phyloP scores from a whole-genome alignment of 2,113 vertebrate genomes.

The Brachionichthys hirsutus region DNA sequence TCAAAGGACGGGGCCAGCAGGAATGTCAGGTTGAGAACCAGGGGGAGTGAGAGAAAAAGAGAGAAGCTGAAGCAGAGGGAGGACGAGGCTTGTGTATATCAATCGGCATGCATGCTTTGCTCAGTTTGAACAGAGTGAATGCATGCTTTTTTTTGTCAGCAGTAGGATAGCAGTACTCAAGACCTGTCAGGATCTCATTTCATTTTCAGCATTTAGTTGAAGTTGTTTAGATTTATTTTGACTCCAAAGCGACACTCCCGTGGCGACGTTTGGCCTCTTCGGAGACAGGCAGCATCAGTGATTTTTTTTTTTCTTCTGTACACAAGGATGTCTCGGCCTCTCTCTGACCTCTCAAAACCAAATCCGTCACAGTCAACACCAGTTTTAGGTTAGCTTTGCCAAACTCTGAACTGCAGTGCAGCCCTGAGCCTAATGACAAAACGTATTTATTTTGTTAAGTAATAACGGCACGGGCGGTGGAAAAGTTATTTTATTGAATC shows the following conservation, averaged over 20 bases:
- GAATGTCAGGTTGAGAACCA: constrained; percentile 85
- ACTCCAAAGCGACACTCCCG: constrained; percentile 46
- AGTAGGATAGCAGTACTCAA: constrained; percentile 58
- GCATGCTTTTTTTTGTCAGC: constrained; percentile 33
- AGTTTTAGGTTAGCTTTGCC: constrained; percentile 24
- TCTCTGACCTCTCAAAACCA: constrained; percentile 39
- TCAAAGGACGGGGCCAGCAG: constrained; percentile 82
- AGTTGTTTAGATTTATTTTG: constrained; percentile 73
- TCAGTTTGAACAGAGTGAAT: constrained; percentile 14
- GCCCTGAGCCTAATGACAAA: constrained; percentile 13
- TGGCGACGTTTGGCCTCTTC: constrained; percentile 12
- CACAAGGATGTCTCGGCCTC: constrained; percentile 22
- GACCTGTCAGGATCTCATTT: constrained; percentile 71
- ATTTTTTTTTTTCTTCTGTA: not conserved
- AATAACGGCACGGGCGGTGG: not conserved
- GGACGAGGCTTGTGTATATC: constrained; percentile 58
- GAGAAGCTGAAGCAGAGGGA: constrained; percentile 37
- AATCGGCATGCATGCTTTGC: not conserved
- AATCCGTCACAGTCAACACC: constrained; percentile 29
- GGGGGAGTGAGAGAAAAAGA: constrained; percentile 51
- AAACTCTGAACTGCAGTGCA: constrained; percentile 22
- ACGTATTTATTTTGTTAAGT: constrained; percentile 7
- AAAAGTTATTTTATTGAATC: constrained; percentile 9
- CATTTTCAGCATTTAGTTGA: constrained; percentile 70
- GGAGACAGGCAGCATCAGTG: not conserved